phyloP scores from a whole-genome alignment of 2,888 invertebrate species.

The Agrilus cyanescens region DNA sequence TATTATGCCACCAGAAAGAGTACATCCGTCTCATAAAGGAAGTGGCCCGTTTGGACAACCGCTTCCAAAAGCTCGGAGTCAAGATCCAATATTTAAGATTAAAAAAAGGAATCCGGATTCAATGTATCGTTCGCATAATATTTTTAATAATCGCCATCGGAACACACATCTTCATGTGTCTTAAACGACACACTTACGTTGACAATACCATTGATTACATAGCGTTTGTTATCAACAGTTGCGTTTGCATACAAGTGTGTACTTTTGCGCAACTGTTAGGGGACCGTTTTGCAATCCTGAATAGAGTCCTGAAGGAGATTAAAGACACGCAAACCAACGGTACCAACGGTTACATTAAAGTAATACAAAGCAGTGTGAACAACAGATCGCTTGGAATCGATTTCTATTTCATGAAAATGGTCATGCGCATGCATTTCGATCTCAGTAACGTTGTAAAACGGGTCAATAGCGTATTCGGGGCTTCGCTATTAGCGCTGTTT shows the following conservation, averaged over 20 bases:
- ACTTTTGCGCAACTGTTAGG: slow-evolving; percentile 13
- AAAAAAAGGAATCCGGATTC: slow-evolving; percentile 6
- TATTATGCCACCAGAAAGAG: slow-evolving; percentile 12
- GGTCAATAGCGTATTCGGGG: slow-evolving; percentile 21
- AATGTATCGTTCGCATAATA: slow-evolving; percentile 1
- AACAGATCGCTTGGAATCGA: background rate
- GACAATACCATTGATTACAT: slow-evolving; percentile 9
- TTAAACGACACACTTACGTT: slow-evolving; percentile 4
- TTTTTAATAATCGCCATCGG: background rate
- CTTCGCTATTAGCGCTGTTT: slow-evolving; percentile 18
- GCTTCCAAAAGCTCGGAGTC: slow-evolving; percentile 16
- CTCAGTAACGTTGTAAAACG: slow-evolving; percentile 18
- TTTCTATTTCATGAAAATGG: slow-evolving; percentile 2
- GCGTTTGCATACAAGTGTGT: slow-evolving; percentile 14
- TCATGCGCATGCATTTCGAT: slow-evolving; percentile 18
- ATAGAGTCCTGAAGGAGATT: slow-evolving; percentile 13
- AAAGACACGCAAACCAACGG: background rate
- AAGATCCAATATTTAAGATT: slow-evolving; percentile 17
- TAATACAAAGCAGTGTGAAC: background rate
- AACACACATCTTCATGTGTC: slow-evolving; percentile 3
- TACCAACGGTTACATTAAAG: background rate
- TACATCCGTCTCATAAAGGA: slow-evolving; percentile 14
- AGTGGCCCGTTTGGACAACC: slow-evolving; percentile 15
- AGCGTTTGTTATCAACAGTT: slow-evolving; percentile 12
- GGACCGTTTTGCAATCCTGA: slow-evolving; percentile 15